These are phyloP conservation scores for Megalurothrips usitatus DNA, from an alignment of 2,888 invertebrate species.

Conservation along the genomic window DNA sequence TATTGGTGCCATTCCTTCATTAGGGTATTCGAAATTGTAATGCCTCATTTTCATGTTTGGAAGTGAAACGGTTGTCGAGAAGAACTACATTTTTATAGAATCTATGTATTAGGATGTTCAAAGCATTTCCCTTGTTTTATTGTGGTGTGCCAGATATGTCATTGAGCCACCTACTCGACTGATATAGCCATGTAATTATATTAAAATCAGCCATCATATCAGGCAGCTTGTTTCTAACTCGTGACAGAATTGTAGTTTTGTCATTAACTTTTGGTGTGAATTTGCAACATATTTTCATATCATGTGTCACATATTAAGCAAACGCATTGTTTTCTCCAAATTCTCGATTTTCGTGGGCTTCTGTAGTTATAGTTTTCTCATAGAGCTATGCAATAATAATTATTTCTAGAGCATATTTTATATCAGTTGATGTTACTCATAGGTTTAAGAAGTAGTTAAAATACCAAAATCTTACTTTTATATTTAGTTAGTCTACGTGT, in stretches of 20 bases:
- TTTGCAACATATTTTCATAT: conserved; percentile 25
- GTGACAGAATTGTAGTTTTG: not conserved
- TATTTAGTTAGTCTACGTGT: conserved; percentile 18
- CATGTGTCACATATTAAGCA: not conserved
- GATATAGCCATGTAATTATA: conserved; percentile 13
- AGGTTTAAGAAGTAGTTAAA: conserved; percentile 21
- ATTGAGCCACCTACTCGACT: not conserved
- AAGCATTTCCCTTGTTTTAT: too few species aligned
- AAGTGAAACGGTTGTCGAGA: too few species aligned
- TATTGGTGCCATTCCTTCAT: too few species aligned
- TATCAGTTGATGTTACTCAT: conserved; percentile 26
- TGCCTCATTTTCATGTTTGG: too few species aligned
- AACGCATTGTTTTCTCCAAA: conserved; percentile 9
- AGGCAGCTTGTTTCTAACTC: conserved; percentile 6
- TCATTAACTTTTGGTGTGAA: conserved; percentile 17
- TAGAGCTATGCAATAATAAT: conserved; percentile 21
- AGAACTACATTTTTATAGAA: too few species aligned
- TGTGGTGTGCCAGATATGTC: not conserved
- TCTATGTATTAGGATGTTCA: too few species aligned
- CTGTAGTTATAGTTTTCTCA: conserved; percentile 5
- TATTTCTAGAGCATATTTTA: conserved; percentile 23
- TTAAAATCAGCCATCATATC: conserved; percentile 15
- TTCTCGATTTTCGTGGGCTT: conserved; percentile 10
- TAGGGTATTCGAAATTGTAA: too few species aligned
- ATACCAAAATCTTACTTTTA: conserved; percentile 25